Conservation (phyloP, 2,797 vertebrate species). For the Myiotriccus ornatus region DNA sequence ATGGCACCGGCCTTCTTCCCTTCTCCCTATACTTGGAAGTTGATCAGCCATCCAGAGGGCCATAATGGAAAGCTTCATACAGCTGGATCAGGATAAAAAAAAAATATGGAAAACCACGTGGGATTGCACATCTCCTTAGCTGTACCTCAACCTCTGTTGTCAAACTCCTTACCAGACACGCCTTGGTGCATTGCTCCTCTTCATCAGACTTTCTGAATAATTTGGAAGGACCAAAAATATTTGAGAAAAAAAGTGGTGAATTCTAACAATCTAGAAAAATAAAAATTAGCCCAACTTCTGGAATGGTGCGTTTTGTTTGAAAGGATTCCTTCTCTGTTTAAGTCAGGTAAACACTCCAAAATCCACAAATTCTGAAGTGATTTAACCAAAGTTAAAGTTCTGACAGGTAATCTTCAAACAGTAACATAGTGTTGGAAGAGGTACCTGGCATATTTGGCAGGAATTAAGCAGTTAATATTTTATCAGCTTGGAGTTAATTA, state of each 20-base stretch:
- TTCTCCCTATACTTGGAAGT: background rate
- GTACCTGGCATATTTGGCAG: background rate
- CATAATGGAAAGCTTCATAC: background rate
- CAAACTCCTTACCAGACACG: background rate
- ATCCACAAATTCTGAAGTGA: background rate
- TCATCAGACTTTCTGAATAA: background rate
- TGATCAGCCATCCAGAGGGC: background rate
- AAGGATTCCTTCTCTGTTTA: background rate
- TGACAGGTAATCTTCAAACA: background rate
- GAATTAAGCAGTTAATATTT: conserved; percentile 42
- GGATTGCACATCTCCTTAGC: background rate
- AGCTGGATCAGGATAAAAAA: background rate
- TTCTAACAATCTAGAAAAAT: background rate
- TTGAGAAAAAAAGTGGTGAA: background rate
- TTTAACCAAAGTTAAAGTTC: background rate
- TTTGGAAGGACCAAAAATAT: background rate
- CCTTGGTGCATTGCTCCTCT: background rate
- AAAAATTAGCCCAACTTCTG: background rate
- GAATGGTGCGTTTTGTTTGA: background rate
- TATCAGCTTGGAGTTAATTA: conserved; percentile 52
- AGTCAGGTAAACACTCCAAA: background rate
- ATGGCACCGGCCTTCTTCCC: background rate
- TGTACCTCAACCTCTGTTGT: background rate
- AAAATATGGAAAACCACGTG: background rate
- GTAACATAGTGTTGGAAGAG: background rate